These are phyloP conservation scores for Ectobius pallidus DNA, from an alignment of 2,888 invertebrate species.

Conservation along the genomic window DNA sequence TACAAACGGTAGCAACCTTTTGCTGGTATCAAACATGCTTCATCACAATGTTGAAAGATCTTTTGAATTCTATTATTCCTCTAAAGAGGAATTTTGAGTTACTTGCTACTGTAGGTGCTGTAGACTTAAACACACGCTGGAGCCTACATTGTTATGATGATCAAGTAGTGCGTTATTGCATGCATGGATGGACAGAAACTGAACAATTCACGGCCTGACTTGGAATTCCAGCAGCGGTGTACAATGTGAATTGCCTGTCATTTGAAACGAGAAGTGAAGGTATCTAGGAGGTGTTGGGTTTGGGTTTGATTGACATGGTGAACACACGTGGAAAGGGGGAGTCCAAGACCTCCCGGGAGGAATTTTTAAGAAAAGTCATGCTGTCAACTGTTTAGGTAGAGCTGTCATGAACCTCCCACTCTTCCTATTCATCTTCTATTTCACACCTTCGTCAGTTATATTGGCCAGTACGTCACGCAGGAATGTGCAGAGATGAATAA, in stretches of 20 bases:
- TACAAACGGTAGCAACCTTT: no score
- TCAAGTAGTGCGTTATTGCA: no score
- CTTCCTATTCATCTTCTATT: not conserved
- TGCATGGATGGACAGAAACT: no score
- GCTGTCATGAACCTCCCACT: conserved; percentile 21
- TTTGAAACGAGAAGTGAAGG: conserved; percentile 11
- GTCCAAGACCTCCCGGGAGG: conserved; percentile 7
- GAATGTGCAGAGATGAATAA: no score
- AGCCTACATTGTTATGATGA: no score
- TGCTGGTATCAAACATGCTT: no score
- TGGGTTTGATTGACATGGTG: conserved; percentile 12
- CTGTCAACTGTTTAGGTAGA: conserved; percentile 38
- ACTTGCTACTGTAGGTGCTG: no score
- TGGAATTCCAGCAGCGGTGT: not conserved
- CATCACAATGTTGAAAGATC: no score
- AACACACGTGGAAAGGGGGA: conserved; percentile 11
- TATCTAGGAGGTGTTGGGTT: conserved; percentile 1
- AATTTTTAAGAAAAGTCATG: not conserved
- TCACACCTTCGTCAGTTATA: not conserved
- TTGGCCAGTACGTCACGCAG: not conserved
- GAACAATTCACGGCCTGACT: no score
- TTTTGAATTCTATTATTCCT: no score
- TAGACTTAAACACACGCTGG: no score
- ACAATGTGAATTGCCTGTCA: conserved; percentile 10
- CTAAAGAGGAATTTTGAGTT: no score